Base-by-base conservation (phyloP, 92 coral and sea anemone genomes). In the Epizoanthus rinbou region DNA sequence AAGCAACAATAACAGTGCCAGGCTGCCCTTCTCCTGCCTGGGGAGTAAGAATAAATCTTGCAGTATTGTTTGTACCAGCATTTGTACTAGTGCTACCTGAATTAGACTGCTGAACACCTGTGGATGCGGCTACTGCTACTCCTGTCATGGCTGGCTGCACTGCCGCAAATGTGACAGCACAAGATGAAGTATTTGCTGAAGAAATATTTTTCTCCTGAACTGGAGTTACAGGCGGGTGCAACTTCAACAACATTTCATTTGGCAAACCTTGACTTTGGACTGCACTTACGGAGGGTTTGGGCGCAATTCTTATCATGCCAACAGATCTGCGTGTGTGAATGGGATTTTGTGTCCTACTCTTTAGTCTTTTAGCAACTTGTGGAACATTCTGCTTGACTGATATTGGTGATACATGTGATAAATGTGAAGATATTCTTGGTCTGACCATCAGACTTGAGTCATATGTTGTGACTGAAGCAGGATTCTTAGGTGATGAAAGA, bases 1-100 rank as follows among this genome's bases (percentile, higher is more conserved):
- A 76, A 19, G 69, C 81, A 76, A 76, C 81, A 59, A 76, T 76
- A 8, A 76, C 81, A 59, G 53, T 60, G 39, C 39, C 57, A 10
- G 54, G 69, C 31, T 76, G 50, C 5, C 81, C 81, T 43, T 76
- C 52, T 58, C 57, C 69, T 33, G 69, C 8, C 37, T 76, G 69
- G 56, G 81, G 81, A 16, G 69, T 76, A 17, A 76, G 81, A 39
- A 59, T 31, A 60, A 76, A 31, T 8, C 43, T 28, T 76, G 69
- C 37, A 52, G 21, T 35, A 6, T 54, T 43, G 17, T 22, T 39
- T 18, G 53, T 58, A 8, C 63, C 39, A 37, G 69, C 41, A 58
- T 19, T 19, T 9, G 69, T 7, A 21, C 23, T 39, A 18, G 31
- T n/a, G 43, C 21, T 59, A n/a, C 24, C 69, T 60, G 31, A 21